Evolutionary conservation across 2,888 invertebrate genomes (phyloP).

Genomic region (Ypsolopha scabrella): DNA sequence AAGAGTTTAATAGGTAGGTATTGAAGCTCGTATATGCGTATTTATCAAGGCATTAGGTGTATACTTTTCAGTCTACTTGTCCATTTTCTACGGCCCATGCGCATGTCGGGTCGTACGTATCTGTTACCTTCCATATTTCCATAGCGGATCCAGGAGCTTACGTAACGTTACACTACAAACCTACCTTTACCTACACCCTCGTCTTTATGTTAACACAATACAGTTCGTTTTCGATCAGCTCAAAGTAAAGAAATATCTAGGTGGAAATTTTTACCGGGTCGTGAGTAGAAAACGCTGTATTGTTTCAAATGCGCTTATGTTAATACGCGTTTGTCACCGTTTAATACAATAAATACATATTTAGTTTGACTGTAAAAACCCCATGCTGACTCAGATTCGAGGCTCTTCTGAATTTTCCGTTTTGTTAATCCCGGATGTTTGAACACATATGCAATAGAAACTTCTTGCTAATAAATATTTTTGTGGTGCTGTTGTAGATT

Average conservation of each 20-base stretch:
- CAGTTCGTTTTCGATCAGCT: not conserved
- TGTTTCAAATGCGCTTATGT: conserved; percentile 42
- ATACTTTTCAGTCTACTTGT: not conserved
- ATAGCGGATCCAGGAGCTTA: not conserved
- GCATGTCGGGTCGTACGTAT: not conserved
- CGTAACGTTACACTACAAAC: not conserved
- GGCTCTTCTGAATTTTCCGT: not conserved
- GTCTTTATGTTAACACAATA: not conserved
- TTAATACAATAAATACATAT: conserved; percentile 24
- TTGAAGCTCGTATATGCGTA: too few species aligned
- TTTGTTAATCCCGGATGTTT: not conserved
- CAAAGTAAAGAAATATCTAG: not conserved
- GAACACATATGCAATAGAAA: not conserved
- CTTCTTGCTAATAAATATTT: too few species aligned
- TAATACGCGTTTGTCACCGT: conserved; percentile 31
- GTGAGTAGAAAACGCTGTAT: conserved; percentile 46
- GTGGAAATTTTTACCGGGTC: conserved; percentile 21
- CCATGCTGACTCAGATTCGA: conserved; percentile 28
- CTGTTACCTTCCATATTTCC: not conserved
- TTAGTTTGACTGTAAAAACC: conserved; percentile 29
- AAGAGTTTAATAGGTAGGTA: too few species aligned
- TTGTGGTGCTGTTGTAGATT: too few species aligned
- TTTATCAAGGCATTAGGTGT: not conserved
- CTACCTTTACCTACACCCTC: not conserved
- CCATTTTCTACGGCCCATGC: not conserved